These are phyloP conservation scores for Drosophila sucinea DNA, from an alignment of 1,140 invertebrate genomes.

Conservation along the genomic window DNA sequence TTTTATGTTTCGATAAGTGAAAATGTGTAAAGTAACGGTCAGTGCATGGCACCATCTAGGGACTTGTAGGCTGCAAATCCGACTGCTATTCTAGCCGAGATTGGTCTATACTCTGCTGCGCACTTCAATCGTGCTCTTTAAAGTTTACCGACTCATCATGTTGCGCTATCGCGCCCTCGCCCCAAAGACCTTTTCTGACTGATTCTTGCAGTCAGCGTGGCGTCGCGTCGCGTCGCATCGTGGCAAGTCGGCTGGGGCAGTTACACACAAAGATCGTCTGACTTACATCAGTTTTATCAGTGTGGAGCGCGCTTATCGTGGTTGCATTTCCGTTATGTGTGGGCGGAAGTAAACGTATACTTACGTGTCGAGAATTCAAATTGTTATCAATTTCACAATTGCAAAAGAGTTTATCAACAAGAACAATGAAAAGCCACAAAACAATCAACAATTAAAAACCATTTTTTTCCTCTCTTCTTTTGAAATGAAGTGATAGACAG, in stretches of 20 bases:
- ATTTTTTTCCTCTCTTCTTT: slow-evolving; percentile 12
- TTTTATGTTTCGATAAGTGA: slow-evolving; percentile 48
- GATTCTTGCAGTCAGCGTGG: slow-evolving; percentile 30
- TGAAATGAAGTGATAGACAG: not conserved
- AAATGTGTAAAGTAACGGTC: slow-evolving; percentile 62
- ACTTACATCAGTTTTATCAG: slow-evolving; percentile 4
- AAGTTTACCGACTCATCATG: slow-evolving; percentile 15
- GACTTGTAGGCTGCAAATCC: not conserved
- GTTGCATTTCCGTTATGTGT: slow-evolving; percentile 16
- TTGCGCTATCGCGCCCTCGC: not conserved
- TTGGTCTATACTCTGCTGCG: slow-evolving; percentile 30
- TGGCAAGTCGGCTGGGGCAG: not conserved
- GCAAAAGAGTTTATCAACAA: slow-evolving; percentile 45
- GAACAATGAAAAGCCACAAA: slow-evolving; percentile 41
- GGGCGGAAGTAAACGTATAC: slow-evolving; percentile 42
- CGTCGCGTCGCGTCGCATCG: too few species aligned
- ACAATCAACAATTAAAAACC: slow-evolving; percentile 72
- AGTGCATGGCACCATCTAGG: slow-evolving; percentile 56
- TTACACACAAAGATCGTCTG: not conserved
- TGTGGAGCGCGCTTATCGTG: not conserved
- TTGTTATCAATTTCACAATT: slow-evolving; percentile 59
- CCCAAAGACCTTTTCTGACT: not conserved
- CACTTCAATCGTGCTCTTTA: slow-evolving; percentile 28
- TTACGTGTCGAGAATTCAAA: slow-evolving; percentile 3
- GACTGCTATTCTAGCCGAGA: slow-evolving; percentile 11